phyloP scores from a whole-genome alignment of 2,797 vertebrate genomes.

The Peromyscus attwateri region DNA sequence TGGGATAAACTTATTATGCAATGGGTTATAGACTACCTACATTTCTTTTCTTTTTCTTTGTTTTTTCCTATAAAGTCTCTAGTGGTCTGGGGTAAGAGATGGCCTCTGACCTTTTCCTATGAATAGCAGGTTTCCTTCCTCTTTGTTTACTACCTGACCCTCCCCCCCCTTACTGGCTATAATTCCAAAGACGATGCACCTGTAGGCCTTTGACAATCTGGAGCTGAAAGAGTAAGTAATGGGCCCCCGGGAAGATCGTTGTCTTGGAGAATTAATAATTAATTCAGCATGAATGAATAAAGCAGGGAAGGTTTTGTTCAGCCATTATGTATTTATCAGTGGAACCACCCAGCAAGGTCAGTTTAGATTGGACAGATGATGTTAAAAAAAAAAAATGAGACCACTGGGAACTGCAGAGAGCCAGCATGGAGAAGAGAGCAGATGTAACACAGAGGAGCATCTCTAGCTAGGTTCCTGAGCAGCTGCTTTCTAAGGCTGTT shows the following conservation, averaged over 20 bases:
- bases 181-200: conserved; percentile 34
- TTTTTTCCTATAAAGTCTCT: neutral
- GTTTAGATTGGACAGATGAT: neutral
- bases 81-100: neutral
- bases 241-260: conserved; percentile 58
- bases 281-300: conserved; percentile 68
- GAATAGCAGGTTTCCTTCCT: neutral
- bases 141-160: neutral
- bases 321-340: conserved; percentile 33
- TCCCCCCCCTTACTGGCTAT: neutral
- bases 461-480: neutral
- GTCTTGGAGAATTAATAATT: conserved; percentile 63
- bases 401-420: neutral
- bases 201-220: conserved; percentile 20
- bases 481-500: conserved; percentile 60
- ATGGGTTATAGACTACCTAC: neutral
- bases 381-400: neutral
- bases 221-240: conserved; percentile 70
- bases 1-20: neutral
- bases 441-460: neutral
- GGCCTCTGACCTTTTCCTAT: conserved; percentile 23
- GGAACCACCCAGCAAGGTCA: neutral
- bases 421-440: conserved; percentile 41
- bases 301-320: conserved; percentile 38
- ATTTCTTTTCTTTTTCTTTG: neutral